These are phyloP conservation scores for Perodicticus potto DNA, from an alignment of 2,797 vertebrate genomes.

Conservation along the genomic window DNA sequence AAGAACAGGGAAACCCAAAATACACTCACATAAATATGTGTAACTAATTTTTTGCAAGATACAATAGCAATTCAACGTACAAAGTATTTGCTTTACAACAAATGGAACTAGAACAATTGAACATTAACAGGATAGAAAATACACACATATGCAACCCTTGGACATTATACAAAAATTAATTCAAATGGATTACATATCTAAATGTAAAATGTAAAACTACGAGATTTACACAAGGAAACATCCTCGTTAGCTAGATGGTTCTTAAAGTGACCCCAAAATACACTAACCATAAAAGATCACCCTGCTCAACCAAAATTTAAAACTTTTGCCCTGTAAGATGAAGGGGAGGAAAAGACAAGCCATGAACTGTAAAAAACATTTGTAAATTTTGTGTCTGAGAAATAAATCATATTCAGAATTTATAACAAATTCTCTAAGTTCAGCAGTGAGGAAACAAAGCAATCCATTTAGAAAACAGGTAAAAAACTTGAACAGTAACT, in stretches of 20 bases:
- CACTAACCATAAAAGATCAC: not conserved
- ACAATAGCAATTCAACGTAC: not conserved
- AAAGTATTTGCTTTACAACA: not conserved
- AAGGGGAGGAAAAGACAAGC: not conserved
- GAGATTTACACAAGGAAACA: not conserved
- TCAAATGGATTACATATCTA: not conserved
- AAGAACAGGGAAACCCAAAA: not conserved
- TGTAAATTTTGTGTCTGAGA: not conserved
- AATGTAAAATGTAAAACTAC: not conserved
- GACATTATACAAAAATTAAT: not conserved
- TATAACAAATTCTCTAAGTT: not conserved
- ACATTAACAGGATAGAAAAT: not conserved
- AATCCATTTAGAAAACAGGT: not conserved
- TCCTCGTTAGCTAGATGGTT: not conserved
- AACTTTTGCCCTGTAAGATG: not conserved
- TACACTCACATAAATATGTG: not conserved
- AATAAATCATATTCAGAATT: not conserved
- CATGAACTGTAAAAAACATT: not conserved
- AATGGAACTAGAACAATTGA: not conserved
- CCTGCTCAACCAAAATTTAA: not conserved
- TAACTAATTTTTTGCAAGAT: not conserved
- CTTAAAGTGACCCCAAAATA: not conserved
- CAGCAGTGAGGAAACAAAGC: not conserved
- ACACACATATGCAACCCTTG: not conserved
- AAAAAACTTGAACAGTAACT: not conserved